Evolutionary conservation across 2,888 invertebrate species (phyloP), one percentile per base, ranked within the genome.

Genomic region (Alentia gelatinosa): DNA sequence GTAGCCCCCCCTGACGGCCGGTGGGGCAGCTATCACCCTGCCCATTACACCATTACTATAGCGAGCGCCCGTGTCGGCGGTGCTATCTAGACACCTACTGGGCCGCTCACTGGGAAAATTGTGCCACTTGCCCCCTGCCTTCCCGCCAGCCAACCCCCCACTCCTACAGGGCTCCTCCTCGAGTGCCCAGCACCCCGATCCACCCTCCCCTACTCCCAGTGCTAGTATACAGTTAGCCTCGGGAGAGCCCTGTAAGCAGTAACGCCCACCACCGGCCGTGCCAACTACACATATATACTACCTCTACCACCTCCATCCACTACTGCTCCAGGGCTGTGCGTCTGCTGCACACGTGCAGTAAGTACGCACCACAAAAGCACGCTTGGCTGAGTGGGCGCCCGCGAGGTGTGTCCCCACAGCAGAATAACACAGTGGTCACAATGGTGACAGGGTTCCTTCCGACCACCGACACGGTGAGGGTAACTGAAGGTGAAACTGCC

Each of bases 101-200:
- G 86, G 86, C 86, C 50, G 30, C 86, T 86, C 86, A 86, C 33
- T 42, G 86, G 86, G 86, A 79, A 50, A 86, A 86, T 86, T 86
- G 86, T 86, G 86, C 86, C 86, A 86, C 50, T 86, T 42, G 50
- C 86, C 83, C 83, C 86, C 86, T 86, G 50, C 86, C 86, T 79
- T 39, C 79, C 39, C 30, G 56, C 75, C 75, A 75, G 75, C 35
- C n/a, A 30, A 75, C 75, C 42, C 83, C 83, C 42, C 15, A 35
- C 83, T 9, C 42, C 83, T 37, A 19, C 83, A 39, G 83, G 83
- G 74, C 74, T 23, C 68, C 68, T 30, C 68, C 68, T 68, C n/a
- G 68, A n/a, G n/a, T 56, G 56, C 68, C 68, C 68, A n/a, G n/a
- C n/a, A n/a, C n/a, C n/a, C n/a, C n/a, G n/a, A n/a, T n/a, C n/a